A percentile compares a stretch with the other conserved stretches of the same genome.
Evolutionary conservation across 2,888 invertebrate genomes (phyloP).

Genomic region (Patella caerulea): DNA sequence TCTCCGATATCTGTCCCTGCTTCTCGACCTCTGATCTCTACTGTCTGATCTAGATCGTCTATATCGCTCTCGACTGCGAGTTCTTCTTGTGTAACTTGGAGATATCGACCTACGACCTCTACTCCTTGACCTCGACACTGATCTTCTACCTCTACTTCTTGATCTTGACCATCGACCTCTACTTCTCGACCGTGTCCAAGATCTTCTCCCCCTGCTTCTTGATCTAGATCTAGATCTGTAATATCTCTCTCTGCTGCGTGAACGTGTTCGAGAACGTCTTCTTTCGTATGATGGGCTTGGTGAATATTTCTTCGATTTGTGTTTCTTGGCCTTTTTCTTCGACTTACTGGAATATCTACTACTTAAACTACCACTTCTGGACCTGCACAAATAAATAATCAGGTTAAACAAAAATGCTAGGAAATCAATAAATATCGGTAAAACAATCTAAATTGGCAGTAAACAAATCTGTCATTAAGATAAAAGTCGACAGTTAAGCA

Average conservation of each 20-base stretch:
- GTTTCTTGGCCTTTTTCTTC: slow-evolving; percentile 53
- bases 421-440: too few species aligned
- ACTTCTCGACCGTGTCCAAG: slow-evolving; percentile 24
- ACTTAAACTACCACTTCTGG: slow-evolving; percentile 36
- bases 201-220: slow-evolving; percentile 10
- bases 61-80: slow-evolving; percentile 27
- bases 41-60: slow-evolving; percentile 29
- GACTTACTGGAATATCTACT: slow-evolving; percentile 47
- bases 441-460: too few species aligned
- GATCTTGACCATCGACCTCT: slow-evolving; percentile 32
- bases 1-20: slow-evolving; percentile 35
- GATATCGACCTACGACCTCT: slow-evolving; percentile 36
- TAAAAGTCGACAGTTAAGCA: too few species aligned
- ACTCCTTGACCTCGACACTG: slow-evolving; percentile 21
- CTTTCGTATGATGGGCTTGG: slow-evolving; percentile 22
- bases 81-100: slow-evolving; percentile 23
- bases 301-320: slow-evolving; percentile 37
- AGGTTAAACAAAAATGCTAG: too few species aligned
- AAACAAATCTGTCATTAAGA: too few species aligned
- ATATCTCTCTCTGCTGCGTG: slow-evolving; percentile 19
- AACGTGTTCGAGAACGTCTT: slow-evolving; percentile 26
- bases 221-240: slow-evolving; percentile 12
- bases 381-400: not conserved
- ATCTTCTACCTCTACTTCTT: slow-evolving; percentile 21
- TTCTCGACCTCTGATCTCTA: slow-evolving; percentile 36